Conservation (phyloP, 2,113 vertebrate genomes). For the Phainopepla nitens region DNA sequence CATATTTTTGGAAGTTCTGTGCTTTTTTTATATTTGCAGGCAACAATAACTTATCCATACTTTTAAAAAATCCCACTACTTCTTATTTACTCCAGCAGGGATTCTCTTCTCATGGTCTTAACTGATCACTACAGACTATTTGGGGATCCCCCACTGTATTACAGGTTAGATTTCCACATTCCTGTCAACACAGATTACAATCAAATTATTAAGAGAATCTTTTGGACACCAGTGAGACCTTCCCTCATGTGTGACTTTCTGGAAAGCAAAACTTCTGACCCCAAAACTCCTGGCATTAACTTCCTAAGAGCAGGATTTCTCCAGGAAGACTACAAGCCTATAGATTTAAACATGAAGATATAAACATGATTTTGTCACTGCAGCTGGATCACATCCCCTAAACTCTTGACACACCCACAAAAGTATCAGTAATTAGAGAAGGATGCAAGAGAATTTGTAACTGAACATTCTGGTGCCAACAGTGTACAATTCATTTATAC, state of each 20-base stretch:
- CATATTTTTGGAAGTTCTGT: background rate
- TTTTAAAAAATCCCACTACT: background rate
- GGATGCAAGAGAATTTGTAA: slow-evolving; percentile 8
- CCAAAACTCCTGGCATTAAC: background rate
- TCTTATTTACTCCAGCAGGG: background rate
- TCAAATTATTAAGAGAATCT: background rate
- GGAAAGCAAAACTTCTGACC: background rate
- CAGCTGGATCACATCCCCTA: slow-evolving; percentile 39
- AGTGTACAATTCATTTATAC: slow-evolving; percentile 30
- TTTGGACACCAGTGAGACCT: background rate
- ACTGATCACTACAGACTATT: background rate
- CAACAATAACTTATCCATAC: background rate
- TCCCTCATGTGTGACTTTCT: background rate
- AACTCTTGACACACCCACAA: slow-evolving; percentile 32
- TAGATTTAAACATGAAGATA: background rate
- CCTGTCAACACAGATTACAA: background rate
- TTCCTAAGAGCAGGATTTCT: background rate
- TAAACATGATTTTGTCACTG: background rate
- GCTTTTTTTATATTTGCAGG: background rate
- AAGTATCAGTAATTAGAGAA: slow-evolving; percentile 49
- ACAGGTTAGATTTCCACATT: background rate
- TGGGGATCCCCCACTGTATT: background rate
- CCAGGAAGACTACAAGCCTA: background rate
- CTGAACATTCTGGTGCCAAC: slow-evolving; percentile 31
- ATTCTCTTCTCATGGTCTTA: background rate